Evolutionary conservation across 1,140 invertebrate genomes (phyloP), one percentile per base, ranked within the genome.

Genomic region (Trichonephila clavata): DNA sequence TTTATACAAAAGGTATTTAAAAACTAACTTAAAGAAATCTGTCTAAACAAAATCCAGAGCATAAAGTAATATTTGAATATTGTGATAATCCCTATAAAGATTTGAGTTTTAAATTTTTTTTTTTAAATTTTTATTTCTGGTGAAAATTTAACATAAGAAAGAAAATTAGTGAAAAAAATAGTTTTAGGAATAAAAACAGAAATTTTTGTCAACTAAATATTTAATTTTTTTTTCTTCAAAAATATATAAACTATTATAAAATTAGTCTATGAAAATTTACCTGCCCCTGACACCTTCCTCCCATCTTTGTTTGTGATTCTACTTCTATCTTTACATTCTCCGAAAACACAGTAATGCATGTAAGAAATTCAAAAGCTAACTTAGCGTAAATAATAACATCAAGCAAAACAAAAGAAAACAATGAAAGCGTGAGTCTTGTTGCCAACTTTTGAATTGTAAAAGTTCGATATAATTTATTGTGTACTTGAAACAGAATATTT

Each of bases 221-320:
- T 71, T 20, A 71, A 18, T 20, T 71, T 24, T 24, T 21, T 24
- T 24, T 24, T 68, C 24, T 24, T 71, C 21, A 10, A n/a, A 24
- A 13, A 24, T 39, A 39, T 39, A 39, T n/a, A 71, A 8, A 20
- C 6, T 14, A 10, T 21, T 3, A n/a, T 21, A 71, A 24, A 71
- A 71, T 4, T 20, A 83, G 3, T 27, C 7, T 16, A 39, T 21
- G 16, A 16, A 86, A 32, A 20, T 13, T 43, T 88, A 88, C 86
- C 86, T 88, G 86, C 24, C 86, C 86, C n/a, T 88, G 60, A 32
- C 86, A 88, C 18, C 71, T 39, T 77, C 89, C 59, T 27, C 57
- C 57, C 77, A 91, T 81, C 21, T 81, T 81, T 39, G n/a, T 7
- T 21, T 83, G 6, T 16, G 80, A 10, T 50, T 57, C 39, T 50